Evolutionary conservation across 2,113 vertebrate species (phyloP).

Genomic region (Pterocles orientalis): DNA sequence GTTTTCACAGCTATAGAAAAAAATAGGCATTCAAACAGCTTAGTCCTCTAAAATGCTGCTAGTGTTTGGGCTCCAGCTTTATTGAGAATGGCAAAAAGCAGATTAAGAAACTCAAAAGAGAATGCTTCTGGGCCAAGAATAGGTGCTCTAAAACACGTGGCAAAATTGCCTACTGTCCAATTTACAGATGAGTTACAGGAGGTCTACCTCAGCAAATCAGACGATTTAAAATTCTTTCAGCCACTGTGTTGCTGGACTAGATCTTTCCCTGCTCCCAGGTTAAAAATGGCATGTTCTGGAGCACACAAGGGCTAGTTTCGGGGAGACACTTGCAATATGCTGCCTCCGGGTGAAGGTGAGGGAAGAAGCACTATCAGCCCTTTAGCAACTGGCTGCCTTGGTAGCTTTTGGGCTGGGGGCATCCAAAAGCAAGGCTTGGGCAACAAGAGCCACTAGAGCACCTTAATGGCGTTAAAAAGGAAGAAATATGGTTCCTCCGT

Average conservation of each 20-base stretch:
- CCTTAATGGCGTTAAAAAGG: neutral
- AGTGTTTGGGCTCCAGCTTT: neutral
- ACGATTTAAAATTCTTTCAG: neutral
- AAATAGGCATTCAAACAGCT: neutral
- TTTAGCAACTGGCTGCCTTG: neutral
- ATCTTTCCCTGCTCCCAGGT: neutral
- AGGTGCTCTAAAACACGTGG: neutral
- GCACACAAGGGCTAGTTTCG: neutral
- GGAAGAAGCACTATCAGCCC: neutral
- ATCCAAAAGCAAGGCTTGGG: neutral
- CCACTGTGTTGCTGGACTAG: neutral
- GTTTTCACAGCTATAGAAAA: neutral
- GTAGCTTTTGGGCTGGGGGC: neutral
- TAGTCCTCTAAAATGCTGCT: neutral
- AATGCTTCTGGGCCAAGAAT: neutral
- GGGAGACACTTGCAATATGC: neutral
- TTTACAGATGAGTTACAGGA: neutral
- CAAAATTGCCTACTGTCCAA: neutral
- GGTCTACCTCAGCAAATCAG: neutral
- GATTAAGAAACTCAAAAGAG: neutral
- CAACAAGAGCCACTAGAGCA: neutral
- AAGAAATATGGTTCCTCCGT: neutral
- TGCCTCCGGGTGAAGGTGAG: neutral
- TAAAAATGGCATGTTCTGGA: neutral
- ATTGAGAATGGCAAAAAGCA: neutral